Conservation (phyloP, 2,113 vertebrate genomes). For the Lucifuga dentata region DNA sequence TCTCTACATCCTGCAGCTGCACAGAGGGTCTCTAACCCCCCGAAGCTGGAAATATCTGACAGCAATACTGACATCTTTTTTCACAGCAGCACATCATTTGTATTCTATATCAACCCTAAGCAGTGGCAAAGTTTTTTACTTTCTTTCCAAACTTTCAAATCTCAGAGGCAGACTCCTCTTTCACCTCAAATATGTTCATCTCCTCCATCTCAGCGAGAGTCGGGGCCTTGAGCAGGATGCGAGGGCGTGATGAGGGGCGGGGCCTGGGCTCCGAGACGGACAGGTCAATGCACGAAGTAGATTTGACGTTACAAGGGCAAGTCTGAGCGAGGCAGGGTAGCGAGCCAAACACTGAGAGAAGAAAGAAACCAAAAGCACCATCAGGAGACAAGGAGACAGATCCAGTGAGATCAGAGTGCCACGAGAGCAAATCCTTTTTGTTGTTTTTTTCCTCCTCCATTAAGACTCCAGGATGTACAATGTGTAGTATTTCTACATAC, state of each 20-base stretch:
- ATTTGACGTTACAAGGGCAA: constrained; percentile 83
- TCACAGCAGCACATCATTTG: too few species aligned
- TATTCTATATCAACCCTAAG: too few species aligned
- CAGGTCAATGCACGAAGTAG: constrained; percentile 93
- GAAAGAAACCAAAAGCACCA: constrained; percentile 2
- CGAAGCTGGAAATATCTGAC: not conserved
- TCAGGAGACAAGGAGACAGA: constrained; percentile 7
- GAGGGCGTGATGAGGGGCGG: constrained; percentile 73
- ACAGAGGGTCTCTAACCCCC: constrained; percentile 15
- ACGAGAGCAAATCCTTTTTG: too few species aligned
- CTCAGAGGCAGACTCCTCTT: not conserved
- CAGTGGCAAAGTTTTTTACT: not conserved
- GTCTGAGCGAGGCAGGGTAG: constrained; percentile 90
- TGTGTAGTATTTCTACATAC: too few species aligned
- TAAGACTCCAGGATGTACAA: too few species aligned
- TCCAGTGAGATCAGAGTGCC: not conserved
- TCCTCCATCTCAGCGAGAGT: constrained; percentile 97
- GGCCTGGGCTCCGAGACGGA: constrained; percentile 69
- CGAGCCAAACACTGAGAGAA: constrained; percentile 86
- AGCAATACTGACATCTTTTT: too few species aligned
- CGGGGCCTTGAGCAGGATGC: constrained; percentile 92
- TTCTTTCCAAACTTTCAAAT: not conserved
- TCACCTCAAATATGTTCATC: constrained; percentile 93
- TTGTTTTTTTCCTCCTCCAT: too few species aligned
- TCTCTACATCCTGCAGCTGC: not conserved